Evolutionary conservation across 2,113 vertebrate species (phyloP), one percentile per base, ranked within the genome.

Genomic region (Alethe diademata): DNA sequence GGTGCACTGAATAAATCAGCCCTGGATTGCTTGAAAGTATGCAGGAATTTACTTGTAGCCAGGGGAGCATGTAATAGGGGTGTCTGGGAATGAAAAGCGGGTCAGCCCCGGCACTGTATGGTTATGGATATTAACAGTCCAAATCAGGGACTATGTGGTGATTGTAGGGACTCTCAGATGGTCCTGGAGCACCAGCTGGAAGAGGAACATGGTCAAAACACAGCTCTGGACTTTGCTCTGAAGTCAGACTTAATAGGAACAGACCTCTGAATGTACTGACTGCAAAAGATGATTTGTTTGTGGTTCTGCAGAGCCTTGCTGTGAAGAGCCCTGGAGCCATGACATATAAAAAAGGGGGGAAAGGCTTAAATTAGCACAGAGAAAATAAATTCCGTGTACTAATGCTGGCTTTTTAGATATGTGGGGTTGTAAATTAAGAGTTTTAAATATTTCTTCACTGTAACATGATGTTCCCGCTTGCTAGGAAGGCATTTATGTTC

Each of bases 1-100:
- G 92, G 93, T 96, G 95, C 87, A 93, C 93, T 26, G 87, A 95
- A 87, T 95, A 95, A 95, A 96, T 95, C 94, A 96, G 78, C 62
- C 74, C 26, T 45, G 33, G 93, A 90, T 85, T 91, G 66, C 89
- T 85, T 85, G 64, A 76, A 96, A 76, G 85, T 88, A 95, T 95
- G 87, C 81, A 94, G 8, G 5, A 67, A 72, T 28, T 60, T 53
- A 86, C 92, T 47, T 86, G 70, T 78, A 94, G 87, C 81, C 90
- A 86, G 62, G 15, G 38, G 74, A 95, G 51, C 54, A 23, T 82
- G 66, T 54, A 69, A 70, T 45, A 38, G 75, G 62, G 19, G 33
- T 50, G 50, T 54, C 70, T 87, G 54, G 40, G 74, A 89, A 33
- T 47, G 66, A 64, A 45, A 89, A 38, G 45, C 33, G 31, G 62